Evolutionary conservation across 2,113 vertebrate species (phyloP).

Genomic region (Labeo rohita): DNA sequence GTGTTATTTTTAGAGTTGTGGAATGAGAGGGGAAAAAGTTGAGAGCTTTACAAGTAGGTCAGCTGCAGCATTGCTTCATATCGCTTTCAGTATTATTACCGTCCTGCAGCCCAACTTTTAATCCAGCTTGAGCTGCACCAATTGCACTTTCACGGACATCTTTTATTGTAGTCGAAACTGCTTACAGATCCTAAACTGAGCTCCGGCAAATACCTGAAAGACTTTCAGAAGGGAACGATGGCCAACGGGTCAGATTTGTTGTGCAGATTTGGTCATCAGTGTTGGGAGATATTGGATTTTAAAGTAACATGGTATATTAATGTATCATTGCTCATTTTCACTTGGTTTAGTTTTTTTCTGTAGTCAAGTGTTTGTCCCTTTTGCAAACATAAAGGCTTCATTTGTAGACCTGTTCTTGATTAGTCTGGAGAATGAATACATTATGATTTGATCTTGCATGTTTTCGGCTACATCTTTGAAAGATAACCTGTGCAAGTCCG

Average conservation of each 20-base stretch:
- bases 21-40: slow-evolving; percentile 73
- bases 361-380: too few relatives aligned
- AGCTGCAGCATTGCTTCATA: slow-evolving; percentile 72
- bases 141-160: slow-evolving; percentile 59
- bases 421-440: neutral
- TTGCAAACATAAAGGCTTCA: too few relatives aligned
- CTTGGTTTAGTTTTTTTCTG: neutral
- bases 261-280: slow-evolving; percentile 3
- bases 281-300: neutral
- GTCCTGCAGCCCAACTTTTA: slow-evolving; percentile 70
- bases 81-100: slow-evolving; percentile 77
- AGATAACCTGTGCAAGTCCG: too few relatives aligned
- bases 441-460: neutral
- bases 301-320: neutral
- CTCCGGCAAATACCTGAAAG: slow-evolving; percentile 22
- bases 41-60: slow-evolving; percentile 79
- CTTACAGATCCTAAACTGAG: slow-evolving; percentile 23
- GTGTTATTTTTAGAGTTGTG: slow-evolving; percentile 79
- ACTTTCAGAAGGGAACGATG: neutral
- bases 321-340: neutral
- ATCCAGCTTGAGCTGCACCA: slow-evolving; percentile 65
- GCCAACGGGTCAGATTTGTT: slow-evolving; percentile 10
- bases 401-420: neutral
- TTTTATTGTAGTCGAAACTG: slow-evolving; percentile 43
- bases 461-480: neutral